phyloP scores from a whole-genome alignment of 2,797 vertebrate genomes.

The Galago senegalensis region DNA sequence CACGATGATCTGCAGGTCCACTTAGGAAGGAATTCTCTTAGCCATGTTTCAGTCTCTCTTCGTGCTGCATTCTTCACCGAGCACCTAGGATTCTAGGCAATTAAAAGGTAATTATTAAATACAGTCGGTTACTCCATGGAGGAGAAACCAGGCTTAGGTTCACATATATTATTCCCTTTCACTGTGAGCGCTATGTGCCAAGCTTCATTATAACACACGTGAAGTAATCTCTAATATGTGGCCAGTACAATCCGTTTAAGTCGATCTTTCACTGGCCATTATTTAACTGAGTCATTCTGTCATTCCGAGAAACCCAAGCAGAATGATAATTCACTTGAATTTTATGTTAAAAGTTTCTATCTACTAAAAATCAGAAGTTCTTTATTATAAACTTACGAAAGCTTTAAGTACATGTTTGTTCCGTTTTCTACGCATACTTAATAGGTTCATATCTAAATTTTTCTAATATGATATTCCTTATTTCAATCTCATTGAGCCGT shows the following conservation, averaged over 20 bases:
- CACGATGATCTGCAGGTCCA: neutral
- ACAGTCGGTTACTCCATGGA: neutral
- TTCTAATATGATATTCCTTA: neutral
- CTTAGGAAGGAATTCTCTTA: neutral
- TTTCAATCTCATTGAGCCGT: neutral
- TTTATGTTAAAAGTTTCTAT: neutral
- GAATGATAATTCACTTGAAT: neutral
- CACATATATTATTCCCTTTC: neutral
- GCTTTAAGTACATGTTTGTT: neutral
- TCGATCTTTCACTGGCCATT: fast-evolving
- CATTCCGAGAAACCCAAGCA: neutral
- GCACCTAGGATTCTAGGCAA: neutral
- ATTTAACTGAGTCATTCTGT: neutral
- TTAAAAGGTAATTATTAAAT: neutral
- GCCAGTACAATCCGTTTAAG: neutral
- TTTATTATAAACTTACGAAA: neutral
- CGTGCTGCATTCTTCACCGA: fast-evolving
- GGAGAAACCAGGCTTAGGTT: neutral
- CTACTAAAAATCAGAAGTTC: neutral
- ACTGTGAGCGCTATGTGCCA: neutral
- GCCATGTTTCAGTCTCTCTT: neutral
- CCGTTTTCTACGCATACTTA: neutral
- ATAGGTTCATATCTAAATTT: neutral
- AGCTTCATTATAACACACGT: neutral
- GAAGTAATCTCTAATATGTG: neutral